Conservation (phyloP, 35 echinoderm and acorn worm species). For the Lytechinus variegatus region DNA sequence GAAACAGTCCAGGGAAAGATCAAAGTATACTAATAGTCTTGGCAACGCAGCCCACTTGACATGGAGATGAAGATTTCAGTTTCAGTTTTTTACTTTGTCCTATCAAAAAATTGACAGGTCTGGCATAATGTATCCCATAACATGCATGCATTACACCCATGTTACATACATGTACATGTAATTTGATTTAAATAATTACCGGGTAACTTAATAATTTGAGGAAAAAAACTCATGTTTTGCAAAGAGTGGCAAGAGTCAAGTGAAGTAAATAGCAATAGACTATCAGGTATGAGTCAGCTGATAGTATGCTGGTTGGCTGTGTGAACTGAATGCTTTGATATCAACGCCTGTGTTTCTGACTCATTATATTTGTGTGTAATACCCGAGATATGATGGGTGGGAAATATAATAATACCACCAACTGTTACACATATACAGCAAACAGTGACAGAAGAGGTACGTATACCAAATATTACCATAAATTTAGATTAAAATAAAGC, state of each 20-base stretch:
- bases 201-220: not conserved
- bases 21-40: not conserved
- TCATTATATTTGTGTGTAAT: not conserved
- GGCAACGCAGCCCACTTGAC: not conserved
- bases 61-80: too few species aligned
- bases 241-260: not conserved
- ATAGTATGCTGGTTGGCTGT: not conserved
- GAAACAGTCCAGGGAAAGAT: constrained; percentile 27
- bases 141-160: not conserved
- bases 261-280: not conserved
- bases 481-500: not conserved
- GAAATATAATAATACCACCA: not conserved
- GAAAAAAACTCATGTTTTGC: not conserved
- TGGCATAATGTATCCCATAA: too few species aligned
- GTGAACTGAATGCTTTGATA: not conserved
- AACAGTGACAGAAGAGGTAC: not conserved
- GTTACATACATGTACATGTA: not conserved
- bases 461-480: not conserved
- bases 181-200: not conserved
- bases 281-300: not conserved
- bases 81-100: too few species aligned
- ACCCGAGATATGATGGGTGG: not conserved
- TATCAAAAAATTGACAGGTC: too few species aligned
- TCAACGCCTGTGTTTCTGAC: not conserved
- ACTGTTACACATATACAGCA: not conserved